Evolutionary conservation across 2,888 invertebrate genomes (phyloP).

Genomic region (Allolobophora icterica): DNA sequence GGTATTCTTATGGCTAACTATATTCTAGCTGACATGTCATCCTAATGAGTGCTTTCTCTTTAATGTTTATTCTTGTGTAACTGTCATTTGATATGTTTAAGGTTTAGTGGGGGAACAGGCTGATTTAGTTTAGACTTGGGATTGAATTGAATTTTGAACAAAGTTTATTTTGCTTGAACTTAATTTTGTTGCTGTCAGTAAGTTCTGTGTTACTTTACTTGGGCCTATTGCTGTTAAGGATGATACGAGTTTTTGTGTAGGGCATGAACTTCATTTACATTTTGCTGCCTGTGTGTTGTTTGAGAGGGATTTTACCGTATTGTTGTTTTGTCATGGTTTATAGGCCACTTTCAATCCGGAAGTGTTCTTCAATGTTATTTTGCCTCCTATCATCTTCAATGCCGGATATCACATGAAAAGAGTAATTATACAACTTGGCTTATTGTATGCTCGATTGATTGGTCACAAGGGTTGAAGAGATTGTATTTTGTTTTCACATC

Average conservation of each 20-base stretch:
- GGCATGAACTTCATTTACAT: not conserved
- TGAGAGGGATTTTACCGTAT: too few species aligned
- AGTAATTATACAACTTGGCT: conserved; percentile 68
- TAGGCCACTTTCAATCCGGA: conserved; percentile 96
- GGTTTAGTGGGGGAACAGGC: not conserved
- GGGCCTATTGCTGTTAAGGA: too few species aligned
- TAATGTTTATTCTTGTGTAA: not conserved
- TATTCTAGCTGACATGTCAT: not conserved
- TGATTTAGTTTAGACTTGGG: too few species aligned
- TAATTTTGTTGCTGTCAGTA: too few species aligned
- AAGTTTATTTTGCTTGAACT: not conserved
- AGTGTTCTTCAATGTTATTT: conserved; percentile 95
- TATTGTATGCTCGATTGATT: not conserved
- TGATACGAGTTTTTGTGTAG: too few species aligned
- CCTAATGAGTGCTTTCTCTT: not conserved
- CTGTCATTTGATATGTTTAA: not conserved
- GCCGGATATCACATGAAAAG: conserved; percentile 96
- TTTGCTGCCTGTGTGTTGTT: not conserved
- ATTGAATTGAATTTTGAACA: too few species aligned
- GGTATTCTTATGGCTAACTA: not conserved
- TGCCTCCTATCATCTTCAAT: conserved; percentile 97
- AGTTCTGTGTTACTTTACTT: too few species aligned
- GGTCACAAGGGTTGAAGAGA: not conserved
- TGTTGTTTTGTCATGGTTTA: conserved; percentile 38
- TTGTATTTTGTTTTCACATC: not conserved